phyloP scores from a whole-genome alignment of 2,113 vertebrate genomes.

The Melanerpes formicivorus region DNA sequence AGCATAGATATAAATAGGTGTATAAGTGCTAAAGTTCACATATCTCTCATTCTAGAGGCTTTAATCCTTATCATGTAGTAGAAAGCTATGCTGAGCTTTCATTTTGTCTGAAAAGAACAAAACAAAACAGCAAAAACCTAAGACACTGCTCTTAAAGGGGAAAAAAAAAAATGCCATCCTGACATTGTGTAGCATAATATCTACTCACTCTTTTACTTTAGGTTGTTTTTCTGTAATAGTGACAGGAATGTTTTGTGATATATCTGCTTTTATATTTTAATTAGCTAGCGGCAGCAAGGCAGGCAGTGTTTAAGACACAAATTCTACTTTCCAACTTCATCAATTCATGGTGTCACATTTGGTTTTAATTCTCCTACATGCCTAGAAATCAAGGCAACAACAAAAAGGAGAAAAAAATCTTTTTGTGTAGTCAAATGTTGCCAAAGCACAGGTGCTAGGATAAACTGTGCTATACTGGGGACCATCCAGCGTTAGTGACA shows the following conservation, averaged over 20 bases:
- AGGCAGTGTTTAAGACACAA: neutral
- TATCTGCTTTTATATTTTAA: neutral
- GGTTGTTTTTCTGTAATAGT: neutral
- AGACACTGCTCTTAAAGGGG: neutral
- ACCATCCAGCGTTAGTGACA: neutral
- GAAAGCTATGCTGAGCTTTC: neutral
- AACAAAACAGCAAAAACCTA: neutral
- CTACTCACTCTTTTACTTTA: neutral
- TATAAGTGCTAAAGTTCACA: neutral
- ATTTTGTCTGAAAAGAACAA: neutral
- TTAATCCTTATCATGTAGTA: neutral
- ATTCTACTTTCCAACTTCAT: neutral
- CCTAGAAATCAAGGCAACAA: neutral
- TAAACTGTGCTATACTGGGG: neutral
- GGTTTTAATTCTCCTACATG: neutral
- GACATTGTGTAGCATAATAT: neutral
- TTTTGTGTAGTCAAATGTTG: neutral
- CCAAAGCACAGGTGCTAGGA: neutral
- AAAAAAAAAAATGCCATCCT: neutral
- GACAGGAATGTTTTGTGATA: neutral
- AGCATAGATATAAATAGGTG: neutral
- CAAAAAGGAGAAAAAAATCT: neutral
- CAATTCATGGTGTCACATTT: neutral
- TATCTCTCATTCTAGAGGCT: neutral
- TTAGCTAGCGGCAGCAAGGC: neutral